Evolutionary conservation across 1,140 invertebrate genomes (phyloP).

Genomic region (Drosophila kepulauana): DNA sequence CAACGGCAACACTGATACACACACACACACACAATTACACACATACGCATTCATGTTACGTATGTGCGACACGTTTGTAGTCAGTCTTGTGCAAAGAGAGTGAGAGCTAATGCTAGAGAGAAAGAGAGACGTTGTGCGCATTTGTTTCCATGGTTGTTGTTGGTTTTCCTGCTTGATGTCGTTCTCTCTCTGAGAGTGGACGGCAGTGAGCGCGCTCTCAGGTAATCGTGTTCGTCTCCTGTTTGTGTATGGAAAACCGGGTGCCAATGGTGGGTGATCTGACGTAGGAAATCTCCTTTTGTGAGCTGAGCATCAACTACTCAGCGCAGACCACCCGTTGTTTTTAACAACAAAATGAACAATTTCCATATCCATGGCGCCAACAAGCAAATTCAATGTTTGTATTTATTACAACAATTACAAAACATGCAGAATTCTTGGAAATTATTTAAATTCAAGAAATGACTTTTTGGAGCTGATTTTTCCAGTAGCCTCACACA

Average conservation of each 20-base stretch:
- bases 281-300: conserved; percentile 22
- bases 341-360: not conserved
- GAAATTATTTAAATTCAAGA: not conserved
- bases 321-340: not conserved
- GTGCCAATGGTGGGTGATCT: conserved; percentile 33
- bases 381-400: conserved; percentile 2
- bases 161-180: conserved; percentile 32
- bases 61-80: conserved; percentile 11
- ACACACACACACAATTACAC: not conserved
- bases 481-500: conserved; percentile 1
- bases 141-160: conserved; percentile 9
- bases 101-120: not conserved
- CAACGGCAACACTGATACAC: no score
- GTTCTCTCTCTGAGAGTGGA: conserved; percentile 17
- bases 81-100: conserved; percentile 12
- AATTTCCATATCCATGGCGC: conserved; percentile 4
- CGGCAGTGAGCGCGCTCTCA: conserved; percentile 1
- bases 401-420: no score
- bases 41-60: conserved; percentile 3
- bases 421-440: no score
- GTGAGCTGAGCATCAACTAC: not conserved
- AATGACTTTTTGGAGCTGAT: conserved; percentile 22
- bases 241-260: conserved; percentile 23
- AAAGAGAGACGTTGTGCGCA: not conserved
- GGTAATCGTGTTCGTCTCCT: conserved; percentile 26